Conservation (phyloP, 2,888 invertebrate genomes). For the Drosophila anceps region DNA sequence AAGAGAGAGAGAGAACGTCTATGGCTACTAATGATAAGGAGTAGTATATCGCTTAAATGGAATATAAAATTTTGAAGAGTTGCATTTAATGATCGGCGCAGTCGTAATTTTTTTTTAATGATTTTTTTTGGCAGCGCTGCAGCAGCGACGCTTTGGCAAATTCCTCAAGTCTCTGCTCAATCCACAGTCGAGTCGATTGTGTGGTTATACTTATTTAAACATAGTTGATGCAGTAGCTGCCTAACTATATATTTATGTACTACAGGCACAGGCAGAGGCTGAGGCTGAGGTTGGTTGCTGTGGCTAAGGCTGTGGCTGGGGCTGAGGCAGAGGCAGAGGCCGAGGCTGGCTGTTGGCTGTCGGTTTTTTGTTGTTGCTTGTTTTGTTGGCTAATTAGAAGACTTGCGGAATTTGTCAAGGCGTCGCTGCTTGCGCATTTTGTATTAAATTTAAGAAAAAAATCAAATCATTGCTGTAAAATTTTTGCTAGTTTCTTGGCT, state of each 20-base stretch:
- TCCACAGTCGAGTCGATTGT: slow-evolving; percentile 16
- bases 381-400: slow-evolving; percentile 51
- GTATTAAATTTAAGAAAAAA: slow-evolving; percentile 82
- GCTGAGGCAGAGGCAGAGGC: slow-evolving; percentile 34
- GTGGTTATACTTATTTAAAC: slow-evolving; percentile 23
- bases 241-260: slow-evolving; percentile 21
- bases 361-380: slow-evolving; percentile 11
- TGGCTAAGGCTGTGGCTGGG: slow-evolving; percentile 27
- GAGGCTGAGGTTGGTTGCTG: slow-evolving; percentile 21
- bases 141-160: slow-evolving; percentile 82
- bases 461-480: slow-evolving; percentile 83
- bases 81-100: slow-evolving; percentile 65
- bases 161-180: slow-evolving; percentile 70
- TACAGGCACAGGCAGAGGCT: slow-evolving; percentile 18
- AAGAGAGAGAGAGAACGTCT: slow-evolving; percentile 28
- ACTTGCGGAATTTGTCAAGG: slow-evolving; percentile 82
- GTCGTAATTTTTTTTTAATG: slow-evolving; percentile 45
- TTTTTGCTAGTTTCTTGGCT: slow-evolving; percentile 41
- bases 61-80: slow-evolving; percentile 42
- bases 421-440: slow-evolving; percentile 77
- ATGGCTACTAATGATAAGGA: slow-evolving; percentile 54
- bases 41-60: slow-evolving; percentile 47
- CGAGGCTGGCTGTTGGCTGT: slow-evolving; percentile 34
- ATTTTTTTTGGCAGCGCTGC: slow-evolving; percentile 64
- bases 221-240: slow-evolving; percentile 28